A percentile compares a stretch with the other conserved stretches of the same genome.
These are phyloP conservation scores for Chironomus striatipennis DNA, from an alignment of 1,140 invertebrate genomes.

Conservation along the genomic window DNA sequence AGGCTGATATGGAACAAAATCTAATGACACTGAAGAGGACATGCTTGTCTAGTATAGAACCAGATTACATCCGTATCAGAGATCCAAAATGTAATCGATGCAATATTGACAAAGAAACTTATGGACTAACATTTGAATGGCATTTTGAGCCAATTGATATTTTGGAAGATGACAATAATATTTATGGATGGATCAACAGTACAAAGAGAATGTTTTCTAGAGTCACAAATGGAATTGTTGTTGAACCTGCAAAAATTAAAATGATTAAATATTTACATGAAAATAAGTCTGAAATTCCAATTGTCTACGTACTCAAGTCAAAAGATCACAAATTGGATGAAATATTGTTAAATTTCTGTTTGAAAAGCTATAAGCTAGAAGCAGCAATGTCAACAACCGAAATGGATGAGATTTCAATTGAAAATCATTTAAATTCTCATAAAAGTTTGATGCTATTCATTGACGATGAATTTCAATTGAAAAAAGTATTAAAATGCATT, in stretches of 20 bases:
- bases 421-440: not conserved
- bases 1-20: not conserved
- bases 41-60: not conserved
- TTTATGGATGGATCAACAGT: not conserved
- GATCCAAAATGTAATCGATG: not conserved
- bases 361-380: not conserved
- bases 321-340: not conserved
- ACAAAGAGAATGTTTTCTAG: not conserved
- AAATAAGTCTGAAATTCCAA: not conserved
- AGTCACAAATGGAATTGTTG: not conserved
- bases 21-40: not conserved
- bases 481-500: not conserved
- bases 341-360: not conserved
- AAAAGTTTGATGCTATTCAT: not conserved
- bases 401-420: not conserved
- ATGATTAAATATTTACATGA: constrained; percentile 5
- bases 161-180: not conserved
- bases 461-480: not conserved
- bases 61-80: not conserved
- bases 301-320: not conserved
- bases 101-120: not conserved
- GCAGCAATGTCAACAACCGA: not conserved
- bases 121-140: not conserved
- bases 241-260: constrained; percentile 8
- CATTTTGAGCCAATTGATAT: not conserved